Conservation (phyloP, 2,113 vertebrate genomes). For the Isurus oxyrinchus region DNA sequence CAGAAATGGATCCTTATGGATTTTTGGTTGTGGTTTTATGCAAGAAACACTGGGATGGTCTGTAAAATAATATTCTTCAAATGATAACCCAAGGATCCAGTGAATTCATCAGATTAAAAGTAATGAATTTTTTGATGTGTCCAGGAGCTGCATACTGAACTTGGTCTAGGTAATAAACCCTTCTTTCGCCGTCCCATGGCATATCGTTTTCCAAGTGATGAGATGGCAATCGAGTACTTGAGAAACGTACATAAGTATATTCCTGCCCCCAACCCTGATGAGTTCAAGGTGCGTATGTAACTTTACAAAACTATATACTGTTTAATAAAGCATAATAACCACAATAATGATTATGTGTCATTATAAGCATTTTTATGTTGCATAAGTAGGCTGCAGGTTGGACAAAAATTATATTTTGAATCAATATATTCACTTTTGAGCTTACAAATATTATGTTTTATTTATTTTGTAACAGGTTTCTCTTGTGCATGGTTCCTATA, state of each 20-base stretch:
- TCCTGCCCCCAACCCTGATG: background rate
- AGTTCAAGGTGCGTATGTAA: background rate
- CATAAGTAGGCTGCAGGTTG: background rate
- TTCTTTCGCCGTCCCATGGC: slow-evolving; percentile 80
- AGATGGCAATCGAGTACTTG: slow-evolving; percentile 46
- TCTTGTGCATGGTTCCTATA: slow-evolving; percentile 75
- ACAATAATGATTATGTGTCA: background rate
- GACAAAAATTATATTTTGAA: background rate
- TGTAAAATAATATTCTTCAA: background rate
- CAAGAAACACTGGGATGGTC: background rate
- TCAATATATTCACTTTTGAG: background rate
- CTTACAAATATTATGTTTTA: background rate
- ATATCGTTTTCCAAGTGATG: slow-evolving; percentile 80
- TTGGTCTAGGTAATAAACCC: slow-evolving; percentile 70
- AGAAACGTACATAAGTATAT: background rate
- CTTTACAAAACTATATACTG: background rate
- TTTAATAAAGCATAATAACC: background rate
- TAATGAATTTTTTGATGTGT: slow-evolving; percentile 21
- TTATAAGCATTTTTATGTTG: background rate
- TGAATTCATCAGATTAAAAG: background rate
- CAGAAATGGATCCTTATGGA: background rate
- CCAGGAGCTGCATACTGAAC: slow-evolving; percentile 76
- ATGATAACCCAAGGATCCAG: background rate
- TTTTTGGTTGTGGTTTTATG: background rate
- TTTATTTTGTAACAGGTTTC: slow-evolving; percentile 53